Evolutionary conservation across 1,140 invertebrate species (phyloP), one percentile per base, ranked within the genome.

Genomic region (Drosophila parvula): DNA sequence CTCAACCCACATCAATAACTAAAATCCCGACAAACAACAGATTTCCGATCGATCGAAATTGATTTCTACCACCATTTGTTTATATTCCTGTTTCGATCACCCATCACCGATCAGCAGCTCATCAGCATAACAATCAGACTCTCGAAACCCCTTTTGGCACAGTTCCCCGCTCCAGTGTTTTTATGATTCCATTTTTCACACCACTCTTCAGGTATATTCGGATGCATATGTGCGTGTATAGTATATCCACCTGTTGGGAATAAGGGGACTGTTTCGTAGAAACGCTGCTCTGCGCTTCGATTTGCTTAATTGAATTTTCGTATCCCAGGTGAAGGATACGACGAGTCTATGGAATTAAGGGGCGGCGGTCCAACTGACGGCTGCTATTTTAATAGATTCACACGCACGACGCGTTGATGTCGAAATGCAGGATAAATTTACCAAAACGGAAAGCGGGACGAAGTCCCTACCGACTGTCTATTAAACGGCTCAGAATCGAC

Each of bases 261-360:
- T 7, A 9, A 28, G 53, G 38, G 59, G 43, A 63, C 47, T 59
- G 70, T 81, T 85, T 85, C 81, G 74, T 81, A 67, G 82, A 85
- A 85, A 81, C 64, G 73, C 47, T 65, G 48, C 81, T 40, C 65
- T 83, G 64, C 57, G 77, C 51, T 73, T 84, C 81, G 81, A 78
- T 85, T 85, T 85, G 61, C 82, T 86, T 85, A 85, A 85, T 85
- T 86, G 78, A 85, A 85, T 83, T 82, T 83, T 53, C 53, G 76
- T 56, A 45, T 51, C 40, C 55, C 62, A 74, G 45, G 62, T 78
- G 68, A 38, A 47, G 74, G 64, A 48, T 45, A 44, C 22, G 8
- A 9, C 50, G 64, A 16, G 36, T n/a, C 58, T 22, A 22, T 10
- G 63, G 16, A 38, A 40, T 32, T 18, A 12, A 38, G 22, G 44